A percentile compares a stretch with the other conserved stretches of the same genome.
Conservation (phyloP, 2,797 vertebrate species). For the Gallirallus australis region DNA sequence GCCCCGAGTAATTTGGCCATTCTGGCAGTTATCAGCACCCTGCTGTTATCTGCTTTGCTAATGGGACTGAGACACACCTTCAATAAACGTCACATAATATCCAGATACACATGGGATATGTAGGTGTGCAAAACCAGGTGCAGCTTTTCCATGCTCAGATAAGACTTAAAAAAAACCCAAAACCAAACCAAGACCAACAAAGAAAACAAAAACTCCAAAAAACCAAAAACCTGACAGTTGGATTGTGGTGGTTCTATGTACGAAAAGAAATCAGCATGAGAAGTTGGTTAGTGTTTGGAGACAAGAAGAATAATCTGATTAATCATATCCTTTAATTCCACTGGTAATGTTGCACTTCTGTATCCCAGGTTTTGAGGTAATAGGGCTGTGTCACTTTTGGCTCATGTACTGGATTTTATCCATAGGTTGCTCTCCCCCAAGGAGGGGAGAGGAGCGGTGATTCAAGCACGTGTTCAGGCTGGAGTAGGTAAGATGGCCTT, state of each 20-base stretch:
- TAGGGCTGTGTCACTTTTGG: background rate
- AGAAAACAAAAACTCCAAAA: too few relatives aligned
- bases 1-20: rapidly evolving
- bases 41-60: background rate
- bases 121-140: background rate
- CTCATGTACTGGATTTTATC: rapidly evolving
- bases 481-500: rapidly evolving
- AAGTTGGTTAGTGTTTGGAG: background rate
- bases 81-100: background rate
- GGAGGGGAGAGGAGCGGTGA: background rate
- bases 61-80: background rate
- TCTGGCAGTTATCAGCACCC: background rate
- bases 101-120: rapidly evolving
- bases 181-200: background rate
- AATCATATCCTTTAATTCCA: background rate
- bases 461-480: background rate
- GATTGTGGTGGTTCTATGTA: background rate
- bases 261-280: background rate
- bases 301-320: background rate
- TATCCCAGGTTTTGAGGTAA: background rate
- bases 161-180: background rate
- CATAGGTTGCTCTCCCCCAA: background rate
- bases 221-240: background rate
- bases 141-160: background rate
- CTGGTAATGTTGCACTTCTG: rapidly evolving